These are phyloP conservation scores for Rhabdophis nuchalis DNA, from an alignment of 2,797 vertebrate genomes.

Conservation along the genomic window DNA sequence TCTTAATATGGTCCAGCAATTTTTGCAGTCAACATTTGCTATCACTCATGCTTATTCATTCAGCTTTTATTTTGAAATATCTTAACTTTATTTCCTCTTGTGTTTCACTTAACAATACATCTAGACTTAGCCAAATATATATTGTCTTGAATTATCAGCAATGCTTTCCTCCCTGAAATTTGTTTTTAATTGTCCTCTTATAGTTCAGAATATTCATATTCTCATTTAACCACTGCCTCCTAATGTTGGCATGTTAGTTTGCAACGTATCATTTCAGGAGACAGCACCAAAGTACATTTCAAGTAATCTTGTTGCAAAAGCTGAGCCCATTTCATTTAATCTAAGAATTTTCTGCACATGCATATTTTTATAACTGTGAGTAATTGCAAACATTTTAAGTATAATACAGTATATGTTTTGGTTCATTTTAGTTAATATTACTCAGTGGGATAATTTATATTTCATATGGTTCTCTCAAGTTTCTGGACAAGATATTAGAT, in stretches of 20 bases:
- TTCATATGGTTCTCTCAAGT: slow-evolving; percentile 16
- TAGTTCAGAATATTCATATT: neutral
- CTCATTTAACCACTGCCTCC: neutral
- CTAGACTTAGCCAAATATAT: neutral
- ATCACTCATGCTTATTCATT: neutral
- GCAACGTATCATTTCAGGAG: neutral
- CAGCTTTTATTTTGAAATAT: neutral
- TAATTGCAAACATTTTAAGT: neutral
- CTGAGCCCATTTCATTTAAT: neutral
- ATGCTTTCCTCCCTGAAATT: neutral
- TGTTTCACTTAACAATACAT: neutral
- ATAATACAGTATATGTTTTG: neutral
- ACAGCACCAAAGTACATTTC: neutral
- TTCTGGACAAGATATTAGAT: slow-evolving; percentile 48
- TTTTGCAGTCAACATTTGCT: neutral
- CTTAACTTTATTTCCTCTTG: neutral
- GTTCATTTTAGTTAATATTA: slow-evolving; percentile 2
- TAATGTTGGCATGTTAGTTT: neutral
- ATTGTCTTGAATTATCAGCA: neutral
- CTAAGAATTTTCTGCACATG: neutral
- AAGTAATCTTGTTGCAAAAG: neutral
- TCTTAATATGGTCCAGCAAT: neutral
- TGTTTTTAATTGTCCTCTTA: no score
- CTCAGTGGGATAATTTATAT: neutral
- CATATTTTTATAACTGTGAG: neutral